These are phyloP conservation scores for Tragelaphus scriptus DNA, from an alignment of 2,113 vertebrate species.

Conservation along the genomic window DNA sequence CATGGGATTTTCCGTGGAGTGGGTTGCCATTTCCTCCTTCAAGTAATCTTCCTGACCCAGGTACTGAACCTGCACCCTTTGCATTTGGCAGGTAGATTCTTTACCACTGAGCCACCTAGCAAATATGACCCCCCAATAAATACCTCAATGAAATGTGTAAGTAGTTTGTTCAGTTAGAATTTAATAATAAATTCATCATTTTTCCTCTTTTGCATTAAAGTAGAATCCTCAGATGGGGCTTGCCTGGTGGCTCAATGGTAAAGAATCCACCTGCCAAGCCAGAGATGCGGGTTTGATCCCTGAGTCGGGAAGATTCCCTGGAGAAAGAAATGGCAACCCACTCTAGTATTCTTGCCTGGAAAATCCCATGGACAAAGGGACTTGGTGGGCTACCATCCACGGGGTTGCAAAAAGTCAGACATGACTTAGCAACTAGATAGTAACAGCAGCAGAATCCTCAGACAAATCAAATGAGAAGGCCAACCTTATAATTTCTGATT, in stretches of 20 bases:
- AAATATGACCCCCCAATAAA: background rate
- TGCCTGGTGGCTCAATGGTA: background rate
- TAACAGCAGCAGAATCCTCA: background rate
- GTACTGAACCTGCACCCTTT: background rate
- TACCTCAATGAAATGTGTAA: background rate
- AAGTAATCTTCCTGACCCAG: background rate
- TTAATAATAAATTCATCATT: background rate
- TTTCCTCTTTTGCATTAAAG: background rate
- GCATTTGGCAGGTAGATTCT: background rate
- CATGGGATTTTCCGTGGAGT: background rate
- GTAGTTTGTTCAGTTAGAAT: background rate
- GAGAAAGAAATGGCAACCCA: background rate
- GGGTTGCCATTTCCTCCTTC: background rate
- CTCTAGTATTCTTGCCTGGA: background rate
- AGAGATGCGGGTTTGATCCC: rapidly evolving
- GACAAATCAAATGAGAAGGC: background rate
- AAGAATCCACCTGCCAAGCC: background rate
- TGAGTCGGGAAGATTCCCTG: background rate
- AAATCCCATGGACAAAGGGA: background rate
- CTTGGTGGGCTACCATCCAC: background rate
- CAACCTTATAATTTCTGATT: background rate
- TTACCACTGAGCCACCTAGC: background rate
- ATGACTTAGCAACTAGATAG: background rate
- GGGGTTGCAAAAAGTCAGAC: background rate
- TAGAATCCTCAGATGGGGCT: background rate